Conservation (phyloP, 2,888 invertebrate species). For the Polylopha cassiicola region DNA sequence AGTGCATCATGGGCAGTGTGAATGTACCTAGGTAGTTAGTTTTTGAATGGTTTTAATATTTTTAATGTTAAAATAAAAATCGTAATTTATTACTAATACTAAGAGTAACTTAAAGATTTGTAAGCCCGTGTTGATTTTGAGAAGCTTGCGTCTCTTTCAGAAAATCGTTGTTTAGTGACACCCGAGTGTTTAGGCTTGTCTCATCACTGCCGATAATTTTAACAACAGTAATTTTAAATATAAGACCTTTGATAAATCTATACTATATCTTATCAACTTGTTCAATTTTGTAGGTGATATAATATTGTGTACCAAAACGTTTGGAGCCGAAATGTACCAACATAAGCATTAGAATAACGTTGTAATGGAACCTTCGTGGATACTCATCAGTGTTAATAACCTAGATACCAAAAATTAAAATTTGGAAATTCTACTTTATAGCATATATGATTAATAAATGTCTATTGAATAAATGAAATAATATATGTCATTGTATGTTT, state of each 20-base stretch:
- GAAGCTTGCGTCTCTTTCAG: conserved; percentile 10
- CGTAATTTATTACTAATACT: conserved; percentile 46
- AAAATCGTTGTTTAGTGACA: conserved; percentile 21
- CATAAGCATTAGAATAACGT: conserved; percentile 52
- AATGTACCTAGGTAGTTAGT: conserved; percentile 62
- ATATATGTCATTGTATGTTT: conserved; percentile 63
- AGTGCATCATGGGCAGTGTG: conserved; percentile 60
- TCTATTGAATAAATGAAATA: conserved; percentile 76
- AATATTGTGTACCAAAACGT: conserved; percentile 70
- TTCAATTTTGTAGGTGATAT: conserved; percentile 76
- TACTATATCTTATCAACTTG: conserved; percentile 69
- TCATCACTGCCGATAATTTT: conserved; percentile 72
- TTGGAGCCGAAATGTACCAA: conserved; percentile 67
- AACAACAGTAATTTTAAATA: conserved; percentile 56
- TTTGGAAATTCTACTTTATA: conserved; percentile 73
- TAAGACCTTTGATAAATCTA: conserved; percentile 73
- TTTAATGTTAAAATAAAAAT: conserved; percentile 48
- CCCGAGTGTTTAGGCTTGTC: conserved; percentile 60
- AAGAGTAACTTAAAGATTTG: conserved; percentile 28
- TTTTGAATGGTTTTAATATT: conserved; percentile 55
- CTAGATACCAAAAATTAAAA: conserved; percentile 70
- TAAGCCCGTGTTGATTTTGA: conserved; percentile 11
- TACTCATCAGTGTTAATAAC: conserved; percentile 68
- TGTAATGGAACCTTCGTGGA: conserved; percentile 53
- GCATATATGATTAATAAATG: conserved; percentile 66